Conservation (phyloP, 2,797 vertebrate species). For the Girardinus metallicus region DNA sequence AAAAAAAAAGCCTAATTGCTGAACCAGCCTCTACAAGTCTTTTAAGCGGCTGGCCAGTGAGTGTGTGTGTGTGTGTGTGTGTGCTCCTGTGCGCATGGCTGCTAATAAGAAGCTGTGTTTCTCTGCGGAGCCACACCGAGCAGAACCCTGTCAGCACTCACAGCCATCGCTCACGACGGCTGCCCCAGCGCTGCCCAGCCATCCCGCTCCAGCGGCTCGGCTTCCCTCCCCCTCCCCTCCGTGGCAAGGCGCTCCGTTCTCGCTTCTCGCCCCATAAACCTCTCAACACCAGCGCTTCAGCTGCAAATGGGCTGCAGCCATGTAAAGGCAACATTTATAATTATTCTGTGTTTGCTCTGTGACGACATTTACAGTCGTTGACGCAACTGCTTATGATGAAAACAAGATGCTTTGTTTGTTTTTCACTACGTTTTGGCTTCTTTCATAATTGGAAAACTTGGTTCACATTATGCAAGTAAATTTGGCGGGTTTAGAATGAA, state of each 20-base stretch:
- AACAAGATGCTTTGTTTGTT: slow-evolving; percentile 56
- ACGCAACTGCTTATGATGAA: slow-evolving; percentile 64
- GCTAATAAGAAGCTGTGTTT: slow-evolving; percentile 71
- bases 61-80: slow-evolving; percentile 53
- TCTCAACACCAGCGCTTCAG: slow-evolving; percentile 77
- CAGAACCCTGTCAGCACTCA: slow-evolving; percentile 74
- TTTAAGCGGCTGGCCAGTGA: slow-evolving; percentile 48
- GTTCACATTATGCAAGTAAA: slow-evolving; percentile 37
- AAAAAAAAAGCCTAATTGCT: background rate
- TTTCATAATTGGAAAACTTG: slow-evolving; percentile 41
- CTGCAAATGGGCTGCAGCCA: slow-evolving; percentile 65
- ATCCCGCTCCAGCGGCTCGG: slow-evolving; percentile 60
- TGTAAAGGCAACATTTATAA: slow-evolving; percentile 73
- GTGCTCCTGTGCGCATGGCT: slow-evolving; percentile 60
- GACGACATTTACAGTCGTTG: slow-evolving; percentile 64
- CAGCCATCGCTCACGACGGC: slow-evolving; percentile 54
- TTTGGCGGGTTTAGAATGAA: slow-evolving; percentile 32
- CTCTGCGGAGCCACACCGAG: slow-evolving; percentile 68
- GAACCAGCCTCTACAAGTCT: slow-evolving; percentile 26
- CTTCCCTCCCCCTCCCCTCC: slow-evolving; percentile 64
- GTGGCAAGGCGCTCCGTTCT: slow-evolving; percentile 70
- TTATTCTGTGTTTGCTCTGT: slow-evolving; percentile 63
- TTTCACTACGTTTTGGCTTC: slow-evolving; percentile 30
- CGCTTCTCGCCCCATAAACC: slow-evolving; percentile 76
- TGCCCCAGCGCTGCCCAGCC: slow-evolving; percentile 47